Base-by-base conservation (phyloP, 1,140 invertebrate genomes). In the Ericerus pela region DNA sequence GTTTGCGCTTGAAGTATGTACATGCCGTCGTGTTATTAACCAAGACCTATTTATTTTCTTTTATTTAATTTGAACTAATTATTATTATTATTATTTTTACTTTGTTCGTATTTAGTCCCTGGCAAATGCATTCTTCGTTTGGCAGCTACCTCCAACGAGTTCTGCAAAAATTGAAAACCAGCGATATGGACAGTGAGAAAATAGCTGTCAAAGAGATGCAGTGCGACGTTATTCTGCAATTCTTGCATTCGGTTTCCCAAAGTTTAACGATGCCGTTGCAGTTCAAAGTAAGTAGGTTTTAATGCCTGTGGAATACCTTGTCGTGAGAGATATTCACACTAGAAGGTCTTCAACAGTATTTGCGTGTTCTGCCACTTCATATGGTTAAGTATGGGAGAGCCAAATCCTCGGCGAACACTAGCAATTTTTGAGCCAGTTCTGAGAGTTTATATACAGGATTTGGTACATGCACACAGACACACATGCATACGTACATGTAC, bases 121-220 rank as follows among this genome's bases (percentile, higher is more conserved):
- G 71, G 62, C 75, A 92, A 70, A 82, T 84, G 0, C 76, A 88
- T 10, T 82, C 82, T 66, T 81, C 84, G 1, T 92, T 94, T 68
- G 81, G 84, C 5, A 76, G 85, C 63, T 94, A 89, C 72, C 72
- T 94, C 56, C 78, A 81, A 53, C 78, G 81, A 61, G 79, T 92
- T 56, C 74, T 92, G 58, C 71, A 76, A 6, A 79, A 74, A 26
- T 64, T 77, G 52, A 60, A 62, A 53, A 60, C 59, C n/a, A 27
- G 65, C 69, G 61, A 64, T 79, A 66, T 77, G 84, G 62, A 75
- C 78, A 29, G 75, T 79, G 53, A 74, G 74, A 26, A 73, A 22
- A 24, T 18, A 24, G 71, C 36, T 76, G 78, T 65, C 71, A 74
- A 63, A 62, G 75, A 76, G 38, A 73, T 65, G 43, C 73, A 80